A percentile compares a stretch with the other conserved stretches of the same genome.
These are phyloP conservation scores for Xylota sylvarum DNA, from an alignment of 2,888 invertebrate species.

Conservation along the genomic window DNA sequence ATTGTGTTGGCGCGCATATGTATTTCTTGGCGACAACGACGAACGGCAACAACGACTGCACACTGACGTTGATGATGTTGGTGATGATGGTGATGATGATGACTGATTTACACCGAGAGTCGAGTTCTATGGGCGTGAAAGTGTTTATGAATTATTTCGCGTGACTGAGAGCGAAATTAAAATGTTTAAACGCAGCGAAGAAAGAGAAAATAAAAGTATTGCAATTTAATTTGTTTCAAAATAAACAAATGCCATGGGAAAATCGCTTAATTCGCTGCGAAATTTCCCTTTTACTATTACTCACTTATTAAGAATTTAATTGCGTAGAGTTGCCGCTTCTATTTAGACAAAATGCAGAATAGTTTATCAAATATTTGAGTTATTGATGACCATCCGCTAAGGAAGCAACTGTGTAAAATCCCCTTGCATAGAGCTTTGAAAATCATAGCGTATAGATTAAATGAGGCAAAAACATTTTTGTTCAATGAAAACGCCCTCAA, in stretches of 20 bases:
- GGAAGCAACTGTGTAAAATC: too few relatives aligned
- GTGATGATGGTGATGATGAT: constrained; percentile 30
- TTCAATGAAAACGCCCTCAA: too few relatives aligned
- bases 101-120: constrained; percentile 50
- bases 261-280: constrained; percentile 5
- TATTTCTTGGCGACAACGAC: constrained; percentile 7
- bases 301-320: constrained; percentile 4
- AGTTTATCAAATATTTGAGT: too few relatives aligned
- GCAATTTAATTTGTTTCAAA: neutral
- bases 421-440: too few relatives aligned
- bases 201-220: constrained; percentile 22
- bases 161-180: constrained; percentile 52
- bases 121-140: constrained; percentile 46
- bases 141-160: constrained; percentile 54
- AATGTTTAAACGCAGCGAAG: constrained; percentile 3
- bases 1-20: constrained; percentile 14
- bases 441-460: too few relatives aligned
- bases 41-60: constrained; percentile 5
- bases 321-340: constrained; percentile 6
- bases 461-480: too few relatives aligned
- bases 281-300: neutral
- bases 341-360: neutral
- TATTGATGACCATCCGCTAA: too few relatives aligned
- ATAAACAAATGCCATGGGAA: constrained; percentile 24
- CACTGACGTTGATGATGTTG: constrained; percentile 19